A percentile compares a stretch with the other conserved stretches of the same genome.
Evolutionary conservation across 2,888 invertebrate species (phyloP).

Genomic region (Gerris lacustris): DNA sequence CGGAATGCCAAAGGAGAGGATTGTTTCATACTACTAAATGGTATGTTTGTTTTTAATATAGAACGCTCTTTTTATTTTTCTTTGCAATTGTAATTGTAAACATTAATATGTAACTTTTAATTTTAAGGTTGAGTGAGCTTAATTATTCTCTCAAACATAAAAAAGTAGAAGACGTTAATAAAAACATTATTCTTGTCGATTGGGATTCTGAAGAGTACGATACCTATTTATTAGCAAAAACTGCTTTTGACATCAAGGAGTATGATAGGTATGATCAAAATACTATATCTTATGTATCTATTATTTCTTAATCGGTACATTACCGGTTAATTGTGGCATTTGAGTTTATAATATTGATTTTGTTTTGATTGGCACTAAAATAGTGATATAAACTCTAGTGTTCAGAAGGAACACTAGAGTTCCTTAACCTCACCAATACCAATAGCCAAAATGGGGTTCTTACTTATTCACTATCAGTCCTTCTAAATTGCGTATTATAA

Average conservation of each 20-base stretch:
- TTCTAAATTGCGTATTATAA: conserved; percentile 2
- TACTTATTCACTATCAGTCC: too few species aligned
- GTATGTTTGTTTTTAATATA: conserved; percentile 35
- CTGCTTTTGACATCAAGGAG: conserved; percentile 81
- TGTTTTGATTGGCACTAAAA: conserved; percentile 23
- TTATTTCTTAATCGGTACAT: too few species aligned
- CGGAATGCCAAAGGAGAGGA: conserved; percentile 67
- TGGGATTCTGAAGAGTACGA: conserved; percentile 55
- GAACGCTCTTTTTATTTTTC: too few species aligned
- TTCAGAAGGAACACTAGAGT: too few species aligned
- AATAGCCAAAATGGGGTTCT: too few species aligned
- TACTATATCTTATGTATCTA: too few species aligned
- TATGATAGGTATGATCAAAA: conserved; percentile 50
- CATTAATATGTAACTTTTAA: too few species aligned
- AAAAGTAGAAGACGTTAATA: conserved; percentile 38
- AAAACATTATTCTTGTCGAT: conserved; percentile 27
- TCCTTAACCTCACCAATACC: too few species aligned
- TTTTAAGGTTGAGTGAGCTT: conserved; percentile 58
- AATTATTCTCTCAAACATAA: conserved; percentile 61
- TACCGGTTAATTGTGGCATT: too few species aligned
- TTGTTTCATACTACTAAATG: conserved; percentile 72
- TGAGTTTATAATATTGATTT: neutral
- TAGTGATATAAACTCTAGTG: conserved; percentile 21
- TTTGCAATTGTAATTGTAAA: neutral
- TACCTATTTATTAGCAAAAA: conserved; percentile 64